Evolutionary conservation across 2,797 vertebrate species (phyloP).

Genomic region (Thripadectes ignobilis): DNA sequence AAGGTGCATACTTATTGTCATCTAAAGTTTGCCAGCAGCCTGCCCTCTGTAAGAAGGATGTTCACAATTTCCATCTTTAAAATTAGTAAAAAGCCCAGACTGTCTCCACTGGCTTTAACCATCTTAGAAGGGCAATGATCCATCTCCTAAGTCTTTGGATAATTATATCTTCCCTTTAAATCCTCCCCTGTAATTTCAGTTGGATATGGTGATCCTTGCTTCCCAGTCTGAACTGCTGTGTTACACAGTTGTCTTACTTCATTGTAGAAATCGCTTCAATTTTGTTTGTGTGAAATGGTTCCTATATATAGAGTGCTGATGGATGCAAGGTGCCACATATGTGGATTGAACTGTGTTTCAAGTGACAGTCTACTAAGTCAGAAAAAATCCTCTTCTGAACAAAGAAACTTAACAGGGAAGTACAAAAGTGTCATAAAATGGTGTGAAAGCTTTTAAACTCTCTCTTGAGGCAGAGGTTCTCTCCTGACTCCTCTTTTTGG

Average conservation of each 20-base stretch:
- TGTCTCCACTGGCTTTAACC: slow-evolving; percentile 50
- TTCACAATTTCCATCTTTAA: slow-evolving; percentile 40
- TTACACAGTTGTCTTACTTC: background rate
- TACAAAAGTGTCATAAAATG: background rate
- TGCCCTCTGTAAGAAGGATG: background rate
- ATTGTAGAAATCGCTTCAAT: background rate
- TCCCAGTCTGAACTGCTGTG: background rate
- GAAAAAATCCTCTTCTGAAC: background rate
- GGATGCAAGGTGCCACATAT: background rate
- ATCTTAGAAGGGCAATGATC: slow-evolving; percentile 31
- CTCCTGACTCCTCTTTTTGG: background rate
- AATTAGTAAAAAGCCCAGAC: slow-evolving; percentile 44
- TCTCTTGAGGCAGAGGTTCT: background rate
- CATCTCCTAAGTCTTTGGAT: slow-evolving; percentile 16
- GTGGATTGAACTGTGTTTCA: background rate
- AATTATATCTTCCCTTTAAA: slow-evolving; percentile 50
- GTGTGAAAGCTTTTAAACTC: background rate
- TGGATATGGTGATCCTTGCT: background rate
- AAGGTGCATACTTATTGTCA: background rate
- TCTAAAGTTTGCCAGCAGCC: background rate
- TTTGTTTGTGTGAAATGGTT: slow-evolving; percentile 17
- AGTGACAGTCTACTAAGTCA: background rate
- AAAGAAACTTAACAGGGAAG: background rate
- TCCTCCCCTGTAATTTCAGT: slow-evolving; percentile 63
- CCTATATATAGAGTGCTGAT: background rate